Evolutionary conservation across 2,113 vertebrate genomes (phyloP), one percentile per base, ranked within the genome.

Genomic region (Planiliza haematocheilus): DNA sequence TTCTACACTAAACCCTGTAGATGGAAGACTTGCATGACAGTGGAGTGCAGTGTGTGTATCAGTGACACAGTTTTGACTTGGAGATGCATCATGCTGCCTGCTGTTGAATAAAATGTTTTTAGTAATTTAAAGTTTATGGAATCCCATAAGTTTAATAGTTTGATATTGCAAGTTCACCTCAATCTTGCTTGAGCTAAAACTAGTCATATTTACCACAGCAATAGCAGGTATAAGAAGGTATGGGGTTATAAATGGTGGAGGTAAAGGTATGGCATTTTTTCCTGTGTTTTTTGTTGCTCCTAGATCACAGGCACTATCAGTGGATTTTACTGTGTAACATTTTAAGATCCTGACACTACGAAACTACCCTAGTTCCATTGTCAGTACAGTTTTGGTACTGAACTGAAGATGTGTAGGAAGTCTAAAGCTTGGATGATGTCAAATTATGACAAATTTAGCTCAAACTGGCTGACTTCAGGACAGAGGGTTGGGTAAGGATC

Each of bases 11-110:
- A 49, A 57, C 16, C 52, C 2, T 34, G 0, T 34, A 8, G 34
- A 57, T 55, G 9, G 21, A 62, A 39, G 51, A 56, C 62, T 51
- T 52, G 81, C 81, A 84, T 84, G 78, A 18, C 42, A 21, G n/a
- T 58, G 42, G 14, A 4, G 7, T 49, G 34, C 51, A 30, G 24
- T 0, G 42, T 66, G 50, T 69, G 21, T n/a, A 1, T 4, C 13
- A 17, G 17, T 6, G 30, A 34, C 12, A 18, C 16, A 14, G 36
- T 60, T 52, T 62, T 30, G 30, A 6, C 20, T 13, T 48, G 5
- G 16, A 46, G 18, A 8, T 69, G 20, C 18, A 38, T 42, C 13
- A 13, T 36, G 38, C 21, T 14, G 10, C 13, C 4, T 49, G 11
- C 17, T 18, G 7, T 9, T 37, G 24, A 42, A 51, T 13, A 3